Percentiles rank a stretch among this genome's conserved stretches.
phyloP scores from a whole-genome alignment of 92 coral and sea anemone genomes.

The Palythoa caribaeorum region DNA sequence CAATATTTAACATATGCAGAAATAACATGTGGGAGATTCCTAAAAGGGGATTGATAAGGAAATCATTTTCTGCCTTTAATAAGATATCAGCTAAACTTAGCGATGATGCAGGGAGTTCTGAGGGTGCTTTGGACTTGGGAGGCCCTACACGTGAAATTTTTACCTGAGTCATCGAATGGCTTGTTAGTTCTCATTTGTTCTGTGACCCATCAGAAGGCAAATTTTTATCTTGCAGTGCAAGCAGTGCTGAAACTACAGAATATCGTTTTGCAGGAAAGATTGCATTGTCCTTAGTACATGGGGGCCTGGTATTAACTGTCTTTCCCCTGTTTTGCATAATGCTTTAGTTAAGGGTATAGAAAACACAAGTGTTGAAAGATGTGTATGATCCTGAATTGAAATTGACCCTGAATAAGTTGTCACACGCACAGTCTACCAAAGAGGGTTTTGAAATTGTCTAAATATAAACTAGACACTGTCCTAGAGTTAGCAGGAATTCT shows the following conservation, averaged over 20 bases:
- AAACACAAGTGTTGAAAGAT: conserved; percentile 61
- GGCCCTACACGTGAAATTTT: conserved; percentile 72
- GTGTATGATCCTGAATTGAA: conserved; percentile 73
- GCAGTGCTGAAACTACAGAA: conserved; percentile 57
- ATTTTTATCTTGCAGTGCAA: conserved; percentile 35
- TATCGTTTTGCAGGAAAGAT: conserved; percentile 73
- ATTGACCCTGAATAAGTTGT: conserved; percentile 54
- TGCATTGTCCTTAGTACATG: conserved; percentile 81
- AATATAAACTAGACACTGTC: conserved; percentile 58
- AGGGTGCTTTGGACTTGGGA: conserved; percentile 77
- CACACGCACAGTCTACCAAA: conserved; percentile 53
- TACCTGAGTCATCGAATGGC: conserved; percentile 26
- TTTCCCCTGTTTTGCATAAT: conserved; percentile 69
- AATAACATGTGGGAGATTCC: conserved; percentile 70
- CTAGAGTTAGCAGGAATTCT: conserved; percentile 62
- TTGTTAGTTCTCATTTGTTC: background rate
- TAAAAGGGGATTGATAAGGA: conserved; percentile 61
- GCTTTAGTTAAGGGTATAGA: conserved; percentile 70
- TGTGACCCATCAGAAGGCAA: background rate
- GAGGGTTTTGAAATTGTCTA: conserved; percentile 59
- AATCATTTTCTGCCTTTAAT: conserved; percentile 63
- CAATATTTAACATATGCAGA: conserved; percentile 63
- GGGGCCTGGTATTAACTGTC: conserved; percentile 69
- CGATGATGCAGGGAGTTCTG: conserved; percentile 67
- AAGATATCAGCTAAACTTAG: conserved; percentile 67